Conservation (phyloP, 1,140 invertebrate species). For the Mactra quadrangularis region DNA sequence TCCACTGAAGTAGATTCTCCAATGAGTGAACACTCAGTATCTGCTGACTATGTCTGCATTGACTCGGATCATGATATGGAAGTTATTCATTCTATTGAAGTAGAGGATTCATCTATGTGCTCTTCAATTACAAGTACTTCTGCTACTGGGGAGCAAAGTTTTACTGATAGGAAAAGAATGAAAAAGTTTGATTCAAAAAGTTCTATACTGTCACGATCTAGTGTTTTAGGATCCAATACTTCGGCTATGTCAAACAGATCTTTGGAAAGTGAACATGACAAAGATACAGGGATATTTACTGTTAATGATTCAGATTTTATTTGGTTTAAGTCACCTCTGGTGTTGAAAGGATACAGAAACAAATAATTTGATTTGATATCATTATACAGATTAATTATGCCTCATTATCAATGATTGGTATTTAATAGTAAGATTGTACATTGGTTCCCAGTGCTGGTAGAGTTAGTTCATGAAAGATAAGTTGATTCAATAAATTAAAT, state of each 20-base stretch:
- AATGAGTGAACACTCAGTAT: constrained; percentile 33
- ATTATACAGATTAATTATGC: neutral
- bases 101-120: neutral
- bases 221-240: constrained; percentile 22
- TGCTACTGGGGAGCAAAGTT: neutral
- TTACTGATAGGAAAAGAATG: constrained; percentile 1
- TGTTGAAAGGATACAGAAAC: constrained; percentile 56
- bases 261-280: neutral
- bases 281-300: constrained; percentile 5
- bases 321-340: constrained; percentile 58
- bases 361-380: neutral
- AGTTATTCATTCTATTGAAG: neutral
- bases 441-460: no score
- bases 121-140: neutral
- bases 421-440: neutral
- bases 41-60: constrained; percentile 52
- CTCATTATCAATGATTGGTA: neutral
- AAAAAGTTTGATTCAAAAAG: constrained; percentile 39
- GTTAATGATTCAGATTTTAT: constrained; percentile 34
- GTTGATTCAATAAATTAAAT: no score
- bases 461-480: no score
- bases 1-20: neutral
- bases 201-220: constrained; percentile 47
- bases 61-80: constrained; percentile 29
- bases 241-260: neutral